Conservation (phyloP, 2,888 invertebrate species). For the Lobophora halterata region DNA sequence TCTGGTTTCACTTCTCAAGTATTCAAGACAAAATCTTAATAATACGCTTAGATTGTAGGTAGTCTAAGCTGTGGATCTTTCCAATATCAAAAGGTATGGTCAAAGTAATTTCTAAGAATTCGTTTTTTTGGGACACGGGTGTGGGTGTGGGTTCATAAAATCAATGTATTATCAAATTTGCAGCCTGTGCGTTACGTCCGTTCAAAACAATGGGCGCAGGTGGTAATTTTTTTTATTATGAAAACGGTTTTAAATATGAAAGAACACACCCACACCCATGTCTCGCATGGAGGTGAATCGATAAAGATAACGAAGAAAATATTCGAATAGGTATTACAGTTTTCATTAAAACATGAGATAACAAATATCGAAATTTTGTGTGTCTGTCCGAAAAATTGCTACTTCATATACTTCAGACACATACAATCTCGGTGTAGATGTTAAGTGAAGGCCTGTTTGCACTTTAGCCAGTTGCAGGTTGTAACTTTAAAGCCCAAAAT, state of each 20-base stretch:
- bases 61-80: neutral
- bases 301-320: constrained; percentile 6
- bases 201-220: constrained; percentile 54
- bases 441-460: no score
- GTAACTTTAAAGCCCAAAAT: no score
- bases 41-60: no score
- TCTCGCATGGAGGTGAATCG: constrained; percentile 33
- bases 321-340: no score
- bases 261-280: constrained; percentile 55
- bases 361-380: no score
- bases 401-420: no score
- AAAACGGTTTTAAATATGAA: constrained; percentile 1
- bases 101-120: neutral
- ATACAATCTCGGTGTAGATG: no score
- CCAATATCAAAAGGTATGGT: neutral
- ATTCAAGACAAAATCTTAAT: no score
- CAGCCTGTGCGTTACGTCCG: constrained; percentile 41
- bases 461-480: no score
- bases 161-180: constrained; percentile 3
- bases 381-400: no score
- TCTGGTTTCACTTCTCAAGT: no score
- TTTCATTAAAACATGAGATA: no score
- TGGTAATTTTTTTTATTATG: constrained; percentile 23
- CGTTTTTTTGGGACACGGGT: constrained; percentile 35
- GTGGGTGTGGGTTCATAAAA: constrained; percentile 52